Conservation (phyloP, 2,797 vertebrate genomes). For the Labroides dimidiatus region DNA sequence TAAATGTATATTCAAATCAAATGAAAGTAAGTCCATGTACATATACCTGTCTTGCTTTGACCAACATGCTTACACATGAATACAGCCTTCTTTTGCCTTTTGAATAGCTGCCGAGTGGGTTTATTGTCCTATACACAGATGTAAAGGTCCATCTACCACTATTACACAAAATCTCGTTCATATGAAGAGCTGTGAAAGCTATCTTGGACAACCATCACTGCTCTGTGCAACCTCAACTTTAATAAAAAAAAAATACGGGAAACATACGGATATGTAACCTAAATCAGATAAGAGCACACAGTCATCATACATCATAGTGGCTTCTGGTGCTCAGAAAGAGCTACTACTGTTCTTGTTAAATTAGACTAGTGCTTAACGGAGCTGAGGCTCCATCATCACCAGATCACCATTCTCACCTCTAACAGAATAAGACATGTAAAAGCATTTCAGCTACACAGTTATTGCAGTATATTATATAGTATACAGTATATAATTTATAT, state of each 20-base stretch:
- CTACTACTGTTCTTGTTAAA: not conserved
- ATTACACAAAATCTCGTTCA: not conserved
- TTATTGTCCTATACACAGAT: not conserved
- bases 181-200: not conserved
- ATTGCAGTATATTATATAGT: not conserved
- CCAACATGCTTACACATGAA: too few species aligned
- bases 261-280: too few species aligned
- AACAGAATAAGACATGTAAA: not conserved
- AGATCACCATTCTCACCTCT: not conserved
- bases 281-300: not conserved
- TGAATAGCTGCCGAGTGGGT: too few species aligned
- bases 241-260: not conserved
- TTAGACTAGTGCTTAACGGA: slow-evolving; percentile 17
- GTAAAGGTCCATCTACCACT: not conserved
- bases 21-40: not conserved
- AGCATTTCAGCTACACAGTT: not conserved
- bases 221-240: not conserved
- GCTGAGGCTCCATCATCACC: slow-evolving; percentile 15
- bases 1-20: not conserved
- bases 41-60: too few species aligned
- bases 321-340: not conserved
- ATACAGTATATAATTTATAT: not conserved
- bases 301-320: not conserved
- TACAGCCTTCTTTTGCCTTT: too few species aligned
- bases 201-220: not conserved